phyloP scores from a whole-genome alignment of 2,888 invertebrate species.

The Acronicta alni region DNA sequence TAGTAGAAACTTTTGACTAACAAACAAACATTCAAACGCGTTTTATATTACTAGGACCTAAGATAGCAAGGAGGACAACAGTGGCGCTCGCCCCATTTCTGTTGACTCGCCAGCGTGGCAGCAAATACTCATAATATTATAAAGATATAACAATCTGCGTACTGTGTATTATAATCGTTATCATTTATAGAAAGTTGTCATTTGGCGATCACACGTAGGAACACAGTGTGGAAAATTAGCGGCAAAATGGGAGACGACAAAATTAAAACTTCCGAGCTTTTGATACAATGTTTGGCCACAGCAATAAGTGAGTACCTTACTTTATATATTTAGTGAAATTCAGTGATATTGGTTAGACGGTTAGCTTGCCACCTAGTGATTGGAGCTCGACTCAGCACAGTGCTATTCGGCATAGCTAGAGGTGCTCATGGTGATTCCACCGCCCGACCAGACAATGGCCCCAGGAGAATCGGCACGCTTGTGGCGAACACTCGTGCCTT shows the following conservation, averaged over 20 bases:
- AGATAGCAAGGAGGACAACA: slow-evolving; percentile 46
- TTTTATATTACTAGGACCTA: slow-evolving; percentile 2
- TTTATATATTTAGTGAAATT: no score
- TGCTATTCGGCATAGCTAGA: no score
- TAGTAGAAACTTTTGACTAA: no score
- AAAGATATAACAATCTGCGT: slow-evolving; percentile 18
- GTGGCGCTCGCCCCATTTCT: slow-evolving; percentile 33
- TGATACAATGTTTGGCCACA: slow-evolving; percentile 69
- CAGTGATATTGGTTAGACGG: no score
- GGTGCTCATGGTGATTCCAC: no score
- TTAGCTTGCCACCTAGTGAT: no score
- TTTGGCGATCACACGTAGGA: slow-evolving; percentile 10
- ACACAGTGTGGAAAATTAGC: not conserved
- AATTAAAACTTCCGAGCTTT: slow-evolving; percentile 65
- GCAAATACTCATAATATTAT: slow-evolving; percentile 40
- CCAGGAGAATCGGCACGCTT: no score
- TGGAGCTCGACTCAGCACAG: no score
- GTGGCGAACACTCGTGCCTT: no score
- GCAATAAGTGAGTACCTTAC: slow-evolving; percentile 70
- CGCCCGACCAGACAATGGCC: no score
- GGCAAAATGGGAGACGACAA: slow-evolving; percentile 62
- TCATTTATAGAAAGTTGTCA: slow-evolving; percentile 24
- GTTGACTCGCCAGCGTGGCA: slow-evolving; percentile 47
- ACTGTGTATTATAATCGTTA: slow-evolving; percentile 41
- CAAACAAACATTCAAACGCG: not conserved